Conservation (phyloP, 1,140 invertebrate species). For the Tigriopus japonicus region DNA sequence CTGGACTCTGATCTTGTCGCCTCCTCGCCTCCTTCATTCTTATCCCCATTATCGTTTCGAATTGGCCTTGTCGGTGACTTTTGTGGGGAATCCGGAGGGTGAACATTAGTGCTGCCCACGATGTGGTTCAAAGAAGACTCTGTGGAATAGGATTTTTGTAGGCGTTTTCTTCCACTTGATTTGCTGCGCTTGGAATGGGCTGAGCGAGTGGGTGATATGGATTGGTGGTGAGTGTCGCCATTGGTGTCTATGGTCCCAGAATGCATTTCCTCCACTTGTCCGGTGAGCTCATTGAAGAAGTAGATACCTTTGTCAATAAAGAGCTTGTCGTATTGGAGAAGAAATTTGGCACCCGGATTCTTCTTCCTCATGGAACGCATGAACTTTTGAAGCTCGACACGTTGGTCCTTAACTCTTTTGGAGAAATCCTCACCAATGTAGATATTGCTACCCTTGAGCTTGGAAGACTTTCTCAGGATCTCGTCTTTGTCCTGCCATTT, state of each 20-base stretch:
- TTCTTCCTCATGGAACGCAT: constrained; percentile 1
- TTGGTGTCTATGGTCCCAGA: not conserved
- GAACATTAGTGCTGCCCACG: not conserved
- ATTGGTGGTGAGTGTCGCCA: not conserved
- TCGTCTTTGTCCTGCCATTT: constrained; percentile 13
- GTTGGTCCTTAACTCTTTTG: constrained; percentile 11
- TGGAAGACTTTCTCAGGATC: constrained; percentile 4
- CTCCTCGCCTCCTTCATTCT: not conserved
- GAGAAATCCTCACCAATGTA: constrained; percentile 13
- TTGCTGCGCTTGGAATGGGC: too few species aligned
- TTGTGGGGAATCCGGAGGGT: not conserved
- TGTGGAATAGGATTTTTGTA: constrained; percentile 10
- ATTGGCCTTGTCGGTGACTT: too few species aligned
- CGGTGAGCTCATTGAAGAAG: constrained; percentile 9
- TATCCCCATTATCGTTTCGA: too few species aligned
- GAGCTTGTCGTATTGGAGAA: constrained; percentile 12
- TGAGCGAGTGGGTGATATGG: too few species aligned
- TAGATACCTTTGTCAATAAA: constrained; percentile 10
- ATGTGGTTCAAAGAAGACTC: not conserved
- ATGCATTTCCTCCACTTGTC: constrained; percentile 1
- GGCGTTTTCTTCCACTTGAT: not conserved
- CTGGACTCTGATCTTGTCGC: not conserved
- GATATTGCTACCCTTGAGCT: constrained; percentile 7
- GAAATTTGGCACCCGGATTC: not conserved
- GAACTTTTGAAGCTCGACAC: constrained; percentile 10